Conservation (phyloP, 2,113 vertebrate genomes). For the Upupa epops region DNA sequence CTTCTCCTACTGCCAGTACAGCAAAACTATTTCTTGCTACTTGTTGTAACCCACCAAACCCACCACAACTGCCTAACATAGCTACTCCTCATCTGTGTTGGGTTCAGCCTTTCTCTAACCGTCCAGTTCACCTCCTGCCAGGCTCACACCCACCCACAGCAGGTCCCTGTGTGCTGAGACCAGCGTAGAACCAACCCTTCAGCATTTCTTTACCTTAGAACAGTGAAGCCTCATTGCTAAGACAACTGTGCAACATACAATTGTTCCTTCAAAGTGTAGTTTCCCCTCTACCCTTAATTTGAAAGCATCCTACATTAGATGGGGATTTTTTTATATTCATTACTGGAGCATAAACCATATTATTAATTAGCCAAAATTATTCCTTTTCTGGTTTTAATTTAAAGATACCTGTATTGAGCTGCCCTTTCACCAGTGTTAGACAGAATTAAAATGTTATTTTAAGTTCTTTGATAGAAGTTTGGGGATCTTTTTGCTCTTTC, state of each 20-base stretch:
- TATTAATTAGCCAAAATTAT: background rate
- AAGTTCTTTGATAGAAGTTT: background rate
- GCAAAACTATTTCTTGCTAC: background rate
- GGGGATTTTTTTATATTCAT: background rate
- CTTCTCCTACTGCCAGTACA: background rate
- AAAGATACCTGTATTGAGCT: background rate
- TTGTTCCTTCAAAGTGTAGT: background rate
- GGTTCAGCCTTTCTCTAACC: background rate
- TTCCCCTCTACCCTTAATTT: background rate
- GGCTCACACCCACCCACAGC: background rate
- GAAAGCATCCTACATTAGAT: background rate
- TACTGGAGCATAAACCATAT: background rate
- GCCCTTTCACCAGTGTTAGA: background rate
- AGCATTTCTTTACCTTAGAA: background rate
- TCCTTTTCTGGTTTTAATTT: background rate
- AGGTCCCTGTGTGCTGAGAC: background rate
- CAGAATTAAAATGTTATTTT: background rate
- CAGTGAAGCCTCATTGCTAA: background rate
- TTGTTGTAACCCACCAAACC: background rate
- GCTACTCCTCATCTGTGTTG: fast-evolving
- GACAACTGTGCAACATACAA: background rate
- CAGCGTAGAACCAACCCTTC: background rate
- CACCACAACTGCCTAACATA: background rate
- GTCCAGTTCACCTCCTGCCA: background rate
- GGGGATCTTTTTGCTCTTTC: background rate